Percentiles rank a stretch among this genome's conserved stretches.
These are phyloP conservation scores for Zaprionus obscuricornis DNA, from an alignment of 2,888 invertebrate genomes.

Conservation along the genomic window DNA sequence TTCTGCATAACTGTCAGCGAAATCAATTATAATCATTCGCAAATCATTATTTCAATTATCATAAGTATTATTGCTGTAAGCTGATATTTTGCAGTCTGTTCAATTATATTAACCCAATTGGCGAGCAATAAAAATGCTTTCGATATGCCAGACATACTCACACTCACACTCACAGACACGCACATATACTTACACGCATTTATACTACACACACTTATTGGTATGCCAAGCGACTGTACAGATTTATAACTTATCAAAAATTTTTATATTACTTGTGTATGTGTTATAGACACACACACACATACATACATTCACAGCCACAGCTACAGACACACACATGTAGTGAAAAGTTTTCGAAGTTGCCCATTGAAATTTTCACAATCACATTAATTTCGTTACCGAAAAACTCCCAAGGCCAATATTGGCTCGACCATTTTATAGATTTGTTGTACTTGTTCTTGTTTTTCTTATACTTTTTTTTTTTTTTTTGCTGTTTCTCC, in stretches of 20 bases:
- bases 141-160: conserved; percentile 2
- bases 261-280: conserved; percentile 46
- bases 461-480: too few species aligned
- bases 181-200: too few species aligned
- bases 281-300: conserved; percentile 34
- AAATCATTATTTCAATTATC: background rate
- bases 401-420: conserved; percentile 64
- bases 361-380: conserved; percentile 60
- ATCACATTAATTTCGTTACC: conserved; percentile 65
- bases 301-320: conserved; percentile 14
- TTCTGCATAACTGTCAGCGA: too few species aligned
- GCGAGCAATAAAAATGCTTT: conserved; percentile 16
- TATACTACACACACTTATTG: too few species aligned
- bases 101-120: conserved; percentile 11
- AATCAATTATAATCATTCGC: too few species aligned
- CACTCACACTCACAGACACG: background rate
- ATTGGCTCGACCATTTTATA: conserved; percentile 30
- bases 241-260: conserved; percentile 58
- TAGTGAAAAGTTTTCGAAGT: conserved; percentile 41
- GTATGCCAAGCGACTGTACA: conserved; percentile 23
- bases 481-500: too few species aligned
- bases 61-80: conserved; percentile 16
- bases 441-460: conserved; percentile 18
- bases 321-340: conserved; percentile 15
- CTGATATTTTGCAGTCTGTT: conserved; percentile 3